phyloP scores from a whole-genome alignment of 2,888 invertebrate species.

The Amphipoea lucens region DNA sequence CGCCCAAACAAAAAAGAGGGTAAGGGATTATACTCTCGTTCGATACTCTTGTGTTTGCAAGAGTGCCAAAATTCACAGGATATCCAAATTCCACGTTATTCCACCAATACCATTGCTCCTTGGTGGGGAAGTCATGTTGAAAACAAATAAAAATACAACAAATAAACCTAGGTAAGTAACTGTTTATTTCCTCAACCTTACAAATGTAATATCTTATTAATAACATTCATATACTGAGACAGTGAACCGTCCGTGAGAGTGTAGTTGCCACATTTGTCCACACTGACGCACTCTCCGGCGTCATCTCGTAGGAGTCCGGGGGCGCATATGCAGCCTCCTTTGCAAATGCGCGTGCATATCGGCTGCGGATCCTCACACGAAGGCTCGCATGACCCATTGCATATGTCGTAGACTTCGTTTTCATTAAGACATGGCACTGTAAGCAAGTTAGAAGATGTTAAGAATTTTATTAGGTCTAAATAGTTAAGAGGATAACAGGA shows the following conservation, averaged over 20 bases:
- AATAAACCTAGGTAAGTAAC: neutral
- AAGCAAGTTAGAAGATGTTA: slow-evolving; percentile 33
- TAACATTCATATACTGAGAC: slow-evolving; percentile 79
- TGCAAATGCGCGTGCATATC: slow-evolving; percentile 81
- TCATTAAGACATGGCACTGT: slow-evolving; percentile 82
- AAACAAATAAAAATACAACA: neutral
- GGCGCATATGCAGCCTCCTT: slow-evolving; percentile 83
- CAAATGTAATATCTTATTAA: slow-evolving; percentile 80
- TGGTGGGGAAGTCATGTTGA: neutral
- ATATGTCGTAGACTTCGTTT: slow-evolving; percentile 83
- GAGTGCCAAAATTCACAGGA: neutral
- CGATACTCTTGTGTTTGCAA: too few species aligned
- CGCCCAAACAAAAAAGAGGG: too few species aligned
- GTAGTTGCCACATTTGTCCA: slow-evolving; percentile 80
- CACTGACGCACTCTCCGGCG: slow-evolving; percentile 79
- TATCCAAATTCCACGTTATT: neutral
- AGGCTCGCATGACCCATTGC: slow-evolving; percentile 82
- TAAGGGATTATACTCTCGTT: too few species aligned
- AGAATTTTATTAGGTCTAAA: neutral
- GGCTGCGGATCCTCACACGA: slow-evolving; percentile 83
- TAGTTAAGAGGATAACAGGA: too few species aligned
- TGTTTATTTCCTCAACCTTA: slow-evolving; percentile 25
- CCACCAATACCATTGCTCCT: neutral
- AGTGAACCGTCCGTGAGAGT: slow-evolving; percentile 73
- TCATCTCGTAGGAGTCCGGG: slow-evolving; percentile 78